Evolutionary conservation across 2,797 vertebrate species (phyloP).

Genomic region (Rhynchonycteris naso): DNA sequence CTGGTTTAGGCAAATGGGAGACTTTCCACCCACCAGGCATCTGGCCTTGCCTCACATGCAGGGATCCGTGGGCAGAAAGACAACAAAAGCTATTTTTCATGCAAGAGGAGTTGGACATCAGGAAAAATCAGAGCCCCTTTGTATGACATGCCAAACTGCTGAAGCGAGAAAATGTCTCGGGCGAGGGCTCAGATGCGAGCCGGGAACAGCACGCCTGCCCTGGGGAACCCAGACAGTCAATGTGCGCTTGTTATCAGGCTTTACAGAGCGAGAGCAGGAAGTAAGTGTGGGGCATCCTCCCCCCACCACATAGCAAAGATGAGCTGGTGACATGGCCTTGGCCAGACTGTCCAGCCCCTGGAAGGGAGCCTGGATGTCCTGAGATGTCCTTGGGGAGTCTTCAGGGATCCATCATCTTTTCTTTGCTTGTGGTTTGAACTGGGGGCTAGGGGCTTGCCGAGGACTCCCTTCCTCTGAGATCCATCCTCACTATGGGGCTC

Average conservation of each 20-base stretch:
- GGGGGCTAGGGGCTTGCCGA: neutral
- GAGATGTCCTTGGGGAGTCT: slow-evolving; percentile 67
- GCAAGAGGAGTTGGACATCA: slow-evolving; percentile 86
- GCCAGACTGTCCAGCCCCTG: slow-evolving; percentile 78
- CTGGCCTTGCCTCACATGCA: slow-evolving; percentile 82
- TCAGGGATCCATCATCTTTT: neutral
- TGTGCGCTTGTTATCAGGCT: slow-evolving; percentile 87
- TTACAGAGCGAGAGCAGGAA: slow-evolving; percentile 87
- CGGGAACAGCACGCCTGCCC: slow-evolving; percentile 83
- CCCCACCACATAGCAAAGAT: slow-evolving; percentile 88
- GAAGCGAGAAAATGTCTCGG: slow-evolving; percentile 87
- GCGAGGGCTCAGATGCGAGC: slow-evolving; percentile 87
- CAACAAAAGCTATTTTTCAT: slow-evolving; percentile 87
- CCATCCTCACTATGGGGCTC: neutral
- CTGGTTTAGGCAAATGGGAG: slow-evolving; percentile 78
- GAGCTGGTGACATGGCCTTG: slow-evolving; percentile 85
- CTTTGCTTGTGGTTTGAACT: neutral
- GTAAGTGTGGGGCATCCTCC: slow-evolving; percentile 83
- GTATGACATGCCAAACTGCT: slow-evolving; percentile 88
- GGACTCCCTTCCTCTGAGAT: neutral
- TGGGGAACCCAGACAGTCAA: slow-evolving; percentile 85
- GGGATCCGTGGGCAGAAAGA: slow-evolving; percentile 82
- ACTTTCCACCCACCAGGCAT: slow-evolving; percentile 80
- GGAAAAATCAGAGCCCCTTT: slow-evolving; percentile 89
- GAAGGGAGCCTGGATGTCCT: slow-evolving; percentile 79